Evolutionary conservation across 2,797 vertebrate genomes (phyloP), one percentile per base, ranked within the genome.

Genomic region (Typhlichthys eigenmanni): DNA sequence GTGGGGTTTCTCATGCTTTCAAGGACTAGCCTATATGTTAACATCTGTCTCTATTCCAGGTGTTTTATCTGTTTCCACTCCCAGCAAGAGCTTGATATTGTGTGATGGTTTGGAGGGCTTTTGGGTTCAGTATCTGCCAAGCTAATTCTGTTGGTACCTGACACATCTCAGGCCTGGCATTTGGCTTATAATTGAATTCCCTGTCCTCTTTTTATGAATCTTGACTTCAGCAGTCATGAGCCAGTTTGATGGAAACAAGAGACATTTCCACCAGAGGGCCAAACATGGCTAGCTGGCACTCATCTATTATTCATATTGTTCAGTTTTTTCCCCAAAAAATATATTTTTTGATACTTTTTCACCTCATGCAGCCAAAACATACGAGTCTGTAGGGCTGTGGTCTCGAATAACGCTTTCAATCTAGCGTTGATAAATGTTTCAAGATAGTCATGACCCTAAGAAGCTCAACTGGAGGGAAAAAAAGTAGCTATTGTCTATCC

Each of bases 241-340:
- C 74, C 83, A 85, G 82, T 89, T 87, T 88, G 80, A 89, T 76
- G 78, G 83, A 87, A 88, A 85, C 79, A 29, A 34, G 81, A 88
- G 84, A 87, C 86, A 86, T 82, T 78, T 81, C 71, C 80, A 72
- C 83, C 79, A 74, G 67, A 85, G 79, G 74, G 73, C 80, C 66
- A 72, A 87, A 82, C 85, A 77, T 71, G 72, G 84, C 62, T 69
- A 66, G 71, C 78, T 47, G 46, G 72, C 51, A 53, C 67, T 82
- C 66, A 90, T 90, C 62, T 85, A 89, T 90, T 86, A 90, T 90
- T 88, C 83, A 90, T 83, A 64, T 1, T 5, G 68, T 62, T 73
- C 72, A 67, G 71, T 81, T 82, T 83, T 29, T 68, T 49, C 56
- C 76, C 64, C 46, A 62, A 80, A 87, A 88, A 86, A 75, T 80